Evolutionary conservation across 2,797 vertebrate genomes (phyloP).

Genomic region (Bradypodion pumilum): DNA sequence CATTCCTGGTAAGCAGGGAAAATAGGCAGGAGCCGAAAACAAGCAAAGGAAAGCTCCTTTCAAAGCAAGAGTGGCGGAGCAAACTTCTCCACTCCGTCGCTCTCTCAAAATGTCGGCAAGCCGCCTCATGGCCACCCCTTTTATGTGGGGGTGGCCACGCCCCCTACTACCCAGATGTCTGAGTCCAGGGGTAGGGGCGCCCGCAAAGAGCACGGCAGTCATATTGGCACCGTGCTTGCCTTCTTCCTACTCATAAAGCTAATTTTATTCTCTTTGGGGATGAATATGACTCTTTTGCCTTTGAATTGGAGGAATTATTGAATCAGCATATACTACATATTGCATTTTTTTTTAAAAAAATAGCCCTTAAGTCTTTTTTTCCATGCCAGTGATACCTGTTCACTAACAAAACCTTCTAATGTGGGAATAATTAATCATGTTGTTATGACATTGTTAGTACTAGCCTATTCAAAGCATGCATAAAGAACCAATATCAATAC

Average conservation of each 20-base stretch:
- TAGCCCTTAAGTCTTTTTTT: neutral
- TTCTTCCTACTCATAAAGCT: neutral
- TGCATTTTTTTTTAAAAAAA: neutral
- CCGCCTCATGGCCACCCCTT: too few relatives aligned
- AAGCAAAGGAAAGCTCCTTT: too few relatives aligned
- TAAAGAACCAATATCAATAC: neutral
- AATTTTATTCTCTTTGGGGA: constrained; percentile 5
- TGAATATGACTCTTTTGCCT: neutral
- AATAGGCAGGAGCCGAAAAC: too few relatives aligned
- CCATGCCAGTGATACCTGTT: neutral
- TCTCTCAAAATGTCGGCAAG: too few relatives aligned
- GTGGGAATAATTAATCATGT: neutral
- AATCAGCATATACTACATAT: neutral
- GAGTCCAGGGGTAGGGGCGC: too few relatives aligned
- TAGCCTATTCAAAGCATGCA: neutral
- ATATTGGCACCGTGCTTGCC: too few relatives aligned
- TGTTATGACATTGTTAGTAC: neutral
- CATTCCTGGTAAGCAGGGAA: too few relatives aligned
- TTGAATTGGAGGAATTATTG: neutral
- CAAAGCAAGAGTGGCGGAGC: too few relatives aligned
- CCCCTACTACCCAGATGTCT: too few relatives aligned
- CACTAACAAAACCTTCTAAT: neutral
- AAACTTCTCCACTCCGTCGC: too few relatives aligned
- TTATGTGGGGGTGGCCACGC: too few relatives aligned
- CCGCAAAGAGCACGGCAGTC: too few relatives aligned